These are phyloP conservation scores for Eleginops maclovinus DNA, from an alignment of 2,113 vertebrate genomes.

Conservation along the genomic window DNA sequence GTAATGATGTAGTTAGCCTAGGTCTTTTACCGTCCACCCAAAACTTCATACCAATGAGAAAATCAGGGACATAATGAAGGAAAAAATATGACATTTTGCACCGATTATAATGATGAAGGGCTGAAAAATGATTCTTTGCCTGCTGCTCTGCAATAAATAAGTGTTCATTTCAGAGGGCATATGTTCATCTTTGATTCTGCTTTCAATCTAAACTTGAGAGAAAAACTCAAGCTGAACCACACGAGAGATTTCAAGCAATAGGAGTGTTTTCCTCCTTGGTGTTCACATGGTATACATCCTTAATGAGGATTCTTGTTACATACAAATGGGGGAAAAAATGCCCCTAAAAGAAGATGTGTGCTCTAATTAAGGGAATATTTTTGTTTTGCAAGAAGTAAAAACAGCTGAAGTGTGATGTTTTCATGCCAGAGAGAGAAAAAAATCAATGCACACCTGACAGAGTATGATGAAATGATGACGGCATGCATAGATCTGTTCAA, in stretches of 20 bases:
- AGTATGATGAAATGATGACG: slow-evolving; percentile 70
- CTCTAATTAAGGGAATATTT: slow-evolving; percentile 3
- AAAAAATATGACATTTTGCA: not conserved
- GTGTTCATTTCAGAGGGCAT: slow-evolving; percentile 30
- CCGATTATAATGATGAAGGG: slow-evolving; percentile 22
- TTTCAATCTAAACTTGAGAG: slow-evolving; percentile 29
- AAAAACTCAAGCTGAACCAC: slow-evolving; percentile 35
- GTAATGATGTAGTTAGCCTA: not conserved
- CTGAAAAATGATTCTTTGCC: slow-evolving; percentile 37
- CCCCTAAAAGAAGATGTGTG: not conserved
- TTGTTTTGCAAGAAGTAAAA: not conserved
- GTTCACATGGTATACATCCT: slow-evolving; percentile 4
- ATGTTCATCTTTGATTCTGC: slow-evolving; percentile 35
- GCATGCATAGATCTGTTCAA: slow-evolving; percentile 66
- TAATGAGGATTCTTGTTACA: not conserved
- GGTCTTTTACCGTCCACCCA: not conserved
- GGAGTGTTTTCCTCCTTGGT: slow-evolving; percentile 28
- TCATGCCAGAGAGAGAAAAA: slow-evolving; percentile 15
- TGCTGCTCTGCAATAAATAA: slow-evolving; percentile 32
- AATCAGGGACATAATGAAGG: not conserved
- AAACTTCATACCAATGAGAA: not conserved
- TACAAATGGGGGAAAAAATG: not conserved
- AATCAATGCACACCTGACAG: slow-evolving; percentile 63
- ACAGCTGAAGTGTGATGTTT: slow-evolving; percentile 42
- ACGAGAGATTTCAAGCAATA: slow-evolving; percentile 34